Evolutionary conservation across 2,888 invertebrate species (phyloP), one percentile per base, ranked within the genome.

Genomic region (Tipula lateralis): DNA sequence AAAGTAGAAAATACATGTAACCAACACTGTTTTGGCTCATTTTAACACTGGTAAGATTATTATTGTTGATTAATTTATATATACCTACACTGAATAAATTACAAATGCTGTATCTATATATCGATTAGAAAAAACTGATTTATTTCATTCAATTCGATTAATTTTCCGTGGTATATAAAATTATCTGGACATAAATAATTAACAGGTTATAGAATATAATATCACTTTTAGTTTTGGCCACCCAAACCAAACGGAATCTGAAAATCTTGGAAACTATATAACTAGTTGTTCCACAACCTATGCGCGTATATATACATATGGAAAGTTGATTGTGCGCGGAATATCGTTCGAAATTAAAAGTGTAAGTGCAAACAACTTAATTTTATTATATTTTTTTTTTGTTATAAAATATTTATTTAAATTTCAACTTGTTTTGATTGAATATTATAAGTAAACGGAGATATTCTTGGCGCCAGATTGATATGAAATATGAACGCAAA

Each of bases 401-500:
- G 2, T 44, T 44, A 36, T 36, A 9, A n/a, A 44, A 44, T 66
- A 1, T 66, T 66, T 66, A 66, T 66, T 66, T 6, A 12, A 66
- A 66, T 66, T 66, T 24, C 24, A 24, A 24, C 66, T 66, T 66
- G 24, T 66, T 66, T 24, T 66, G 66, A 66, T 66, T 24, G 66
- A 66, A 66, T 66, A 66, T 66, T 24, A 9, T 66, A 24, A 4
- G 9, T 66, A 24, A 24, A 9, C 9, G 24, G 66, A 6, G 3
- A 66, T 66, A 66, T 66, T 66, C 24, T 66, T 66, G 66, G 66
- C 66, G 66, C 66, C 66, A 66, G 66, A 12, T 66, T 66, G 66
- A 66, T 66, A 66, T 66, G 66, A 66, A 19, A 66, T 66, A 24
- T 66, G 66, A 66, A 44, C n/a, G 16, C n/a, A 44, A 44, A 36